Evolutionary conservation across 2,797 vertebrate genomes (phyloP).

Genomic region (Clarias pachynema): DNA sequence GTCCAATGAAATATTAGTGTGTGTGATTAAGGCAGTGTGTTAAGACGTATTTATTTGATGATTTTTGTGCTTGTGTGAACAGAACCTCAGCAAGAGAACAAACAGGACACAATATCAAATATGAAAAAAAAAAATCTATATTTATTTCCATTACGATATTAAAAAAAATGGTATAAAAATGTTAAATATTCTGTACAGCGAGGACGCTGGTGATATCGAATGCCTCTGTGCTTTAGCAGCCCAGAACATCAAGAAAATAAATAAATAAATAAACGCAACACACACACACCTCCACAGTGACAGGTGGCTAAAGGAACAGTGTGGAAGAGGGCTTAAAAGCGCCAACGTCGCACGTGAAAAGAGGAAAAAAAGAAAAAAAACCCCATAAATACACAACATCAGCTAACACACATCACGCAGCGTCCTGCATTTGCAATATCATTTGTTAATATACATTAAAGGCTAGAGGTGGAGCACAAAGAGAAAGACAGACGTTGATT

Average conservation of each 20-base stretch:
- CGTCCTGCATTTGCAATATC: neutral
- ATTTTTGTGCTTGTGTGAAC: neutral
- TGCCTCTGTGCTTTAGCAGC: neutral
- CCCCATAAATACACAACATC: neutral
- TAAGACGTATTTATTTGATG: too few species aligned
- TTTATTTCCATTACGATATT: constrained; percentile 32
- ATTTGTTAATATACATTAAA: neutral
- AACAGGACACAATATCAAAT: neutral
- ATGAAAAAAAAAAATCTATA: constrained; percentile 5
- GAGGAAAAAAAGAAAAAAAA: neutral
- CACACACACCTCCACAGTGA: constrained; percentile 23
- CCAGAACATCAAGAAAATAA: neutral
- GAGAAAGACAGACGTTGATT: neutral
- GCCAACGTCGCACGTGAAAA: constrained; percentile 10
- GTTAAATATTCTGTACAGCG: constrained; percentile 4
- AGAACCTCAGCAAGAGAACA: constrained; percentile 3
- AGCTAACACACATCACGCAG: neutral
- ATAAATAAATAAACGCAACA: neutral
- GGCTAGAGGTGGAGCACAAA: neutral
- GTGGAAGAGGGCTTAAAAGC: constrained; percentile 28
- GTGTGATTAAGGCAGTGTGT: too few species aligned
- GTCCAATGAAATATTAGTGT: too few species aligned
- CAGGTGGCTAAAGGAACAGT: constrained; percentile 27
- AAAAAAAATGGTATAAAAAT: constrained; percentile 38
- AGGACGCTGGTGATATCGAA: constrained; percentile 20